phyloP scores from a whole-genome alignment of 2,888 invertebrate species.

The Apamea crenata region DNA sequence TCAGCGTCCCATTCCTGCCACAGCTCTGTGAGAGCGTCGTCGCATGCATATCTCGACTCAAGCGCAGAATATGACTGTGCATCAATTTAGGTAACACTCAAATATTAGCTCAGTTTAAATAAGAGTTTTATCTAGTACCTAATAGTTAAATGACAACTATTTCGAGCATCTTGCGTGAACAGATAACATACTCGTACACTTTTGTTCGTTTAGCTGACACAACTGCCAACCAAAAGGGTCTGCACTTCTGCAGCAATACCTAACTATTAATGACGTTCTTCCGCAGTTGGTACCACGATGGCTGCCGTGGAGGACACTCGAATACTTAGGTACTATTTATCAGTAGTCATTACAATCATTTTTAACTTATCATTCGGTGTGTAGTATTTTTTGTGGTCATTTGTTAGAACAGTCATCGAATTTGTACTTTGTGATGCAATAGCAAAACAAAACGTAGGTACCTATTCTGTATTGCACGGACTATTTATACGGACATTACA shows the following conservation, averaged over 20 bases:
- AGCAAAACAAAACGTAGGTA: conserved; percentile 14
- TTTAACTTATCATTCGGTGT: background rate
- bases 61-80: background rate
- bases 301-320: background rate
- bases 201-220: background rate
- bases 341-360: background rate
- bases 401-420: conserved; percentile 2
- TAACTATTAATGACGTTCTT: conserved; percentile 1
- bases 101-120: conserved; percentile 1
- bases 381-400: background rate
- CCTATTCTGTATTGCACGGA: background rate
- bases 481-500: background rate
- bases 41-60: background rate
- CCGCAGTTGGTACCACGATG: background rate
- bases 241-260: background rate
- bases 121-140: background rate
- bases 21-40: too few relatives aligned
- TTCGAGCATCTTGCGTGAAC: background rate
- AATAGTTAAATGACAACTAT: conserved; percentile 11
- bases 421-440: conserved; percentile 5
- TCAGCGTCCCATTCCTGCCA: background rate
- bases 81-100: conserved; percentile 7
- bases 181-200: conserved; percentile 1
- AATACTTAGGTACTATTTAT: background rate
- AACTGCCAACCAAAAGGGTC: background rate